These are phyloP conservation scores for Drosophila aldrichi DNA, from an alignment of 2,888 invertebrate species.

Conservation along the genomic window DNA sequence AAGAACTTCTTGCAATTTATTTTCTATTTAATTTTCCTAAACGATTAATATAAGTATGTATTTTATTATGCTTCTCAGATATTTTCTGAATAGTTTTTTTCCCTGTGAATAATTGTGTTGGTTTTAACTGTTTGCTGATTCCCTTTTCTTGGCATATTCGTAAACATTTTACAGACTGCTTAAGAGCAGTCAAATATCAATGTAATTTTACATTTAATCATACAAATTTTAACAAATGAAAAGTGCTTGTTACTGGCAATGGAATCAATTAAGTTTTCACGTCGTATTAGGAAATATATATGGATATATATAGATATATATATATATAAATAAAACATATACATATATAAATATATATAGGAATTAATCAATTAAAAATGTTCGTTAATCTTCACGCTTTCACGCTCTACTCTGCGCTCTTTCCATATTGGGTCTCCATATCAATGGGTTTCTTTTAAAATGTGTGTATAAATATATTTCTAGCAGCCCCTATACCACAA, in stretches of 20 bases:
- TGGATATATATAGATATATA: too few relatives aligned
- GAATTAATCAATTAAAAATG: background rate
- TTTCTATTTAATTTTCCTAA: background rate
- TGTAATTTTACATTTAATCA: background rate
- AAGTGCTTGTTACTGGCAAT: background rate
- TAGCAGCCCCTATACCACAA: slow-evolving; percentile 10
- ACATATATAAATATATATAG: too few relatives aligned
- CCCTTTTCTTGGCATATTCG: too few relatives aligned
- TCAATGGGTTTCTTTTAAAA: background rate
- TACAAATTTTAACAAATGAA: background rate
- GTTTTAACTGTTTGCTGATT: background rate
- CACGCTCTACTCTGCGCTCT: background rate
- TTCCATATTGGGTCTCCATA: slow-evolving; percentile 1
- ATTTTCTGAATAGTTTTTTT: background rate
- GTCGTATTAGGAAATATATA: background rate
- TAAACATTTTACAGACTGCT: slow-evolving; percentile 4
- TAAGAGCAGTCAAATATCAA: background rate
- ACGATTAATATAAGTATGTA: background rate
- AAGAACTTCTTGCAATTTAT: background rate
- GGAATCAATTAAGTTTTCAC: too few relatives aligned
- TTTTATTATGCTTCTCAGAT: background rate
- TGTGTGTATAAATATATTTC: background rate
- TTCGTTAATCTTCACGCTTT: slow-evolving; percentile 11
- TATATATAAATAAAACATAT: too few relatives aligned
- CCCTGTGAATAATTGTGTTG: background rate